Base-by-base conservation (phyloP, 2,888 invertebrate species). In the Eudasyphora cyanicolor region DNA sequence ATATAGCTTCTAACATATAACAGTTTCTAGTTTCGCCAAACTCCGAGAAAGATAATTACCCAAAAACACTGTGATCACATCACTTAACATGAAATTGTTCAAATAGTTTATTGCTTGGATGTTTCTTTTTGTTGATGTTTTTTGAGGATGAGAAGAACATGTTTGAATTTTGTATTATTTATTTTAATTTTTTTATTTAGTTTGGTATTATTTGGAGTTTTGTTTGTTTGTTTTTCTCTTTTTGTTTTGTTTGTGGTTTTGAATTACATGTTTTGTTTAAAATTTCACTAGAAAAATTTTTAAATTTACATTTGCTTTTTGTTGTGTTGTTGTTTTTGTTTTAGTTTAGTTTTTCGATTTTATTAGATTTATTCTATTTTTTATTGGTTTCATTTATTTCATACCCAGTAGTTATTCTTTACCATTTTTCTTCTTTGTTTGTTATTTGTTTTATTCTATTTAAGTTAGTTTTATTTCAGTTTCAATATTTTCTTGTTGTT, bases 221-320 rank as follows among this genome's bases (percentile, higher is more conserved):
- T 21, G 42, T 67, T 57, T 24, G 38, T 67, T 60, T 67, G 67
- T 19, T 60, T 1, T 60, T 21, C 3, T 19, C 24, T 21, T 60
- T 14, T 60, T 3, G 19, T 57, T 3, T 60, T 60, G 29, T 60
- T 24, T 35, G 19, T 67, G 7, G 14, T 60, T 60, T 35, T 67
- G 45, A 29, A 71, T 71, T 29, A 51, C 5, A 7, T 38, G 24
- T 74, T 69, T 71, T 75, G 57, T 82, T 84, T 73, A 76, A 76
- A 79, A 84, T 81, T 84, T 81, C 71, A 62, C 81, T 81, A 81
- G 78, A 84, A 81, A 80, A 84, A 54, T 78, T 54, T 45, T 79
- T 79, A 79, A 73, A 29, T 79, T 82, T 79, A 83, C 77, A 80
- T 76, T 79, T 71, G 5, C 67, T 64, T 49, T 45, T 5, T 62